These are phyloP conservation scores for Hydrotaea cyrtoneurina DNA, from an alignment of 2,888 invertebrate genomes.

Conservation along the genomic window DNA sequence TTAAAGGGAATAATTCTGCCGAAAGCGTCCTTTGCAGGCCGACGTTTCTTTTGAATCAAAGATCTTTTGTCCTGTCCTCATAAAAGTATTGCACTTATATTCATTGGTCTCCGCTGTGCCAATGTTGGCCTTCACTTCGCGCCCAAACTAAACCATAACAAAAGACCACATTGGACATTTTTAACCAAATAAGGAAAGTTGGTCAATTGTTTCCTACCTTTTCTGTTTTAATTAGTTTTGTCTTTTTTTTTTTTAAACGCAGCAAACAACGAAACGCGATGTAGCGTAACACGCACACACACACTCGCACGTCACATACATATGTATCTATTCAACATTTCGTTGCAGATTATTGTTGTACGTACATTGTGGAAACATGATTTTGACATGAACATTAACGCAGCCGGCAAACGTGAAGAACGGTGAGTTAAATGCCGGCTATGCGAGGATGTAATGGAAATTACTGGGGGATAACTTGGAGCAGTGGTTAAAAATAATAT, in stretches of 20 bases:
- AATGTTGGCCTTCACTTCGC: conserved; percentile 22
- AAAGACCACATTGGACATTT: conserved; percentile 37
- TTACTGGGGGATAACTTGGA: background rate
- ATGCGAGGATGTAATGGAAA: background rate
- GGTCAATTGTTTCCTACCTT: conserved; percentile 66
- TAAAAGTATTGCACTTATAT: too few species aligned
- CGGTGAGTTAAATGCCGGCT: background rate
- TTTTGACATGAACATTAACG: conserved; percentile 54
- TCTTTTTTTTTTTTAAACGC: conserved; percentile 27
- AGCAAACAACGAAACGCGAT: background rate
- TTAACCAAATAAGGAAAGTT: conserved; percentile 60
- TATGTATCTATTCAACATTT: conserved; percentile 39
- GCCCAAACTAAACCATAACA: conserved; percentile 44
- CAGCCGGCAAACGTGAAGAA: conserved; percentile 6
- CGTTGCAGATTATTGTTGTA: conserved; percentile 36
- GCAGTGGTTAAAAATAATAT: too few species aligned
- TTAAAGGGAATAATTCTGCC: too few species aligned
- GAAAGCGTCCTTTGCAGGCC: too few species aligned
- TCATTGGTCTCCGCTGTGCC: background rate
- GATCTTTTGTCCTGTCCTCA: too few species aligned
- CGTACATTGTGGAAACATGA: conserved; percentile 61
- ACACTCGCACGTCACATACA: too few species aligned
- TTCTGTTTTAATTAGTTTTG: conserved; percentile 66
- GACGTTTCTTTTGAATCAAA: too few species aligned
- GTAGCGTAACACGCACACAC: background rate